These are phyloP conservation scores for Drosophila sturtevanti DNA, from an alignment of 1,140 invertebrate species.

Conservation along the genomic window DNA sequence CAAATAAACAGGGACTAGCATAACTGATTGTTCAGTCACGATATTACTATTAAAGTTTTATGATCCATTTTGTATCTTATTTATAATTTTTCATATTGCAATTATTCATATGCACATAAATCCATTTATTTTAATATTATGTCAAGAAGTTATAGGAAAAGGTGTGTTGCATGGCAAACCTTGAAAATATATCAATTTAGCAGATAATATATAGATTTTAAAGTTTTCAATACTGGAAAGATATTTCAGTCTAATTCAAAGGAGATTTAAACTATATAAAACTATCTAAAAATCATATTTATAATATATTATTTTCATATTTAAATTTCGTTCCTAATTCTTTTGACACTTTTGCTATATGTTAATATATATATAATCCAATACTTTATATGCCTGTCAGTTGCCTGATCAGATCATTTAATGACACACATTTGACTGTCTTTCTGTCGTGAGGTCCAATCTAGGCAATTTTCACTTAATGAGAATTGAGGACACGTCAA, in stretches of 20 bases:
- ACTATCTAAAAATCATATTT: no score
- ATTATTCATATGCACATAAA: background rate
- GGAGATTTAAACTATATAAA: no score
- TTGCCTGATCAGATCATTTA: background rate
- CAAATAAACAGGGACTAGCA: constrained; percentile 50
- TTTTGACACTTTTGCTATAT: no score
- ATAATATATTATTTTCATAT: no score
- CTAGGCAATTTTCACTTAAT: constrained; percentile 43
- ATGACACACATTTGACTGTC: constrained; percentile 22
- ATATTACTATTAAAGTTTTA: constrained; percentile 48
- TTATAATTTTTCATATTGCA: background rate
- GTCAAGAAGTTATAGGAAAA: background rate
- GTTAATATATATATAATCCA: no score
- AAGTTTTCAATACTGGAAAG: background rate
- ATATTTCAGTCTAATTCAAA: background rate
- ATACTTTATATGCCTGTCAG: background rate
- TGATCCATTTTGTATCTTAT: constrained; percentile 48
- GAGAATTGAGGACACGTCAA: constrained; percentile 18
- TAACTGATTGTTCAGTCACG: constrained; percentile 46
- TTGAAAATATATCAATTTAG: background rate
- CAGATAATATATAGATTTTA: no score
- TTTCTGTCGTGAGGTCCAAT: background rate
- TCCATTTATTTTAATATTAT: background rate
- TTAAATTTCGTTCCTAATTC: no score
- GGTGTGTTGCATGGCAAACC: background rate